Evolutionary conservation across 2,113 vertebrate species (phyloP).

Genomic region (Chlamydotis undulata): DNA sequence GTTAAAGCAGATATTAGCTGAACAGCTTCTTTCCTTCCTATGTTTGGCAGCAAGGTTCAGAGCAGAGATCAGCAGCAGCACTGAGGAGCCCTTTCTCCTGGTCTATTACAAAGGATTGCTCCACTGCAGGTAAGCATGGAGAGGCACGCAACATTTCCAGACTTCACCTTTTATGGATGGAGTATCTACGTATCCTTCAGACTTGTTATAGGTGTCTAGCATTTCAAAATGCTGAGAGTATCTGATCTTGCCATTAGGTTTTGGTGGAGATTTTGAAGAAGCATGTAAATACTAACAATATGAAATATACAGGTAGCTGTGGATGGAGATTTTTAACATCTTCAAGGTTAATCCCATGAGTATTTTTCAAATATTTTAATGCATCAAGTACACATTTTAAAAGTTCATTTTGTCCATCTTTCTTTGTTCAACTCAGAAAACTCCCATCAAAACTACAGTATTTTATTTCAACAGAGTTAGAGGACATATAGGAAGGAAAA

Average conservation of each 20-base stretch:
- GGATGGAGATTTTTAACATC: not conserved
- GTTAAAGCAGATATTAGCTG: not conserved
- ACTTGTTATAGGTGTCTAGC: not conserved
- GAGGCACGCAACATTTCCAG: not conserved
- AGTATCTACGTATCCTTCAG: not conserved
- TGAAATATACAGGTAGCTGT: not conserved
- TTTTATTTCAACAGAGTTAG: not conserved
- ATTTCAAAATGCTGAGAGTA: not conserved
- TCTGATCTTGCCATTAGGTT: not conserved
- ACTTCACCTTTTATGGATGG: not conserved
- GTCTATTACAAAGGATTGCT: not conserved
- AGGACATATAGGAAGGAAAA: not conserved
- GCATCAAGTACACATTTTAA: too few species aligned
- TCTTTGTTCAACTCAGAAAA: not conserved
- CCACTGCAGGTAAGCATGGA: not conserved
- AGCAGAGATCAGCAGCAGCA: rapidly evolving
- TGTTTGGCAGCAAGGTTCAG: not conserved
- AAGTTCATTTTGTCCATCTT: not conserved
- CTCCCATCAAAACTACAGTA: not conserved
- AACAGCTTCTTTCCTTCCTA: not conserved
- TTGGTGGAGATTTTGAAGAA: not conserved
- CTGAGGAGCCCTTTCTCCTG: not conserved
- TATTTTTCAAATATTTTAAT: not conserved
- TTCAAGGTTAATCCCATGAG: not conserved
- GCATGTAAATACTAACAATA: not conserved